These are phyloP conservation scores for Artibeus lituratus DNA, from an alignment of 2,797 vertebrate genomes.

Conservation along the genomic window DNA sequence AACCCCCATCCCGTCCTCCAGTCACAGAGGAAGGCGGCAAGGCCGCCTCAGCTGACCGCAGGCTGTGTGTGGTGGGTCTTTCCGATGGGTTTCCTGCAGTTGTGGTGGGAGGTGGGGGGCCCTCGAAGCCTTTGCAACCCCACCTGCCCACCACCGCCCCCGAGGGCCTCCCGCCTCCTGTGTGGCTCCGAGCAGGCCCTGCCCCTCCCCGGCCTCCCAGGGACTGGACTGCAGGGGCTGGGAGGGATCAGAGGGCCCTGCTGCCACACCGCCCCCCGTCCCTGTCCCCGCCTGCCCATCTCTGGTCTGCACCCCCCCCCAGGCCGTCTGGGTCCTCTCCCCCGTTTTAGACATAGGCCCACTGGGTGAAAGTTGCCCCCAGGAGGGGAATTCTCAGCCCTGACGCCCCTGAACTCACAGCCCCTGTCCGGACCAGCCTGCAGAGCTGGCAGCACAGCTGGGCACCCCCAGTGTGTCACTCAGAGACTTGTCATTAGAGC, in stretches of 20 bases:
- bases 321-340: neutral
- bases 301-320: neutral
- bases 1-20: neutral
- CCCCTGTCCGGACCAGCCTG: neutral
- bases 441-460: accelerated
- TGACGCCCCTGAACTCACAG: neutral
- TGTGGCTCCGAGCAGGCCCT: accelerated
- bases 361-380: neutral
- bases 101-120: neutral
- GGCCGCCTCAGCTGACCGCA: neutral
- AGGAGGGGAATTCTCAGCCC: neutral
- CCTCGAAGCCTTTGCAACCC: neutral
- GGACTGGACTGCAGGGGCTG: neutral
- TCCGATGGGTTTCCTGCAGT: neutral
- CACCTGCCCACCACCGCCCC: neutral
- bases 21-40: neutral
- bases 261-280: neutral
- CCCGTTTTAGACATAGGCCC: neutral
- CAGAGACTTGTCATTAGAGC: accelerated
- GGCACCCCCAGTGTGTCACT: accelerated
- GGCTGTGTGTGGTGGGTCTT: neutral
- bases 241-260: neutral
- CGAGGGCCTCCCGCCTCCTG: neutral
- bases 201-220: neutral
- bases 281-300: accelerated